Conservation (phyloP, 2,888 invertebrate genomes). For the Eupithecia vulgata region DNA sequence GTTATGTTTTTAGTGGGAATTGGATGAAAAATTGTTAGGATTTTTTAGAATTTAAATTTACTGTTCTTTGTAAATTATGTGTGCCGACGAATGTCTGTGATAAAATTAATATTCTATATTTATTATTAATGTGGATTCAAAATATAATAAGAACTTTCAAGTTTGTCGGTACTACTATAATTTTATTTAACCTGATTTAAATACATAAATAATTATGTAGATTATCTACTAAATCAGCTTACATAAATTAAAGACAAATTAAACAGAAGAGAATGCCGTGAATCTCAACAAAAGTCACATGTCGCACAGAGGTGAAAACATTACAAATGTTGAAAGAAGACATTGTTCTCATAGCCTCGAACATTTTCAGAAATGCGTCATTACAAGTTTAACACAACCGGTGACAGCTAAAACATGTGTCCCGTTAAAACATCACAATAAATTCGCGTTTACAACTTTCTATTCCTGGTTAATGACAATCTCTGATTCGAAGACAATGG, state of each 20-base stretch:
- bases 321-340: slow-evolving; percentile 1
- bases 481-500: slow-evolving; percentile 52
- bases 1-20: slow-evolving; percentile 36
- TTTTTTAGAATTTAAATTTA: slow-evolving; percentile 7
- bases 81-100: not conserved
- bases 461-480: slow-evolving; percentile 72
- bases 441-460: slow-evolving; percentile 66
- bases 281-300: not conserved
- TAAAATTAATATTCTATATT: not conserved
- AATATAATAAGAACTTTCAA: too few relatives aligned
- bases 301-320: not conserved
- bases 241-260: too few relatives aligned
- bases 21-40: slow-evolving; percentile 15
- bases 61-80: slow-evolving; percentile 8
- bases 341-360: not conserved
- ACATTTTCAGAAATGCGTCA: slow-evolving; percentile 7
- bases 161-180: too few relatives aligned
- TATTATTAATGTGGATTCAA: too few relatives aligned
- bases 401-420: slow-evolving; percentile 77
- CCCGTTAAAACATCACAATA: slow-evolving; percentile 67
- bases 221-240: too few relatives aligned
- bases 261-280: not conserved
- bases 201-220: too few relatives aligned
- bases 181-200: too few relatives aligned
- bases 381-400: slow-evolving; percentile 47